phyloP scores from a whole-genome alignment of 2,888 invertebrate species.

The Dioctria linearis region DNA sequence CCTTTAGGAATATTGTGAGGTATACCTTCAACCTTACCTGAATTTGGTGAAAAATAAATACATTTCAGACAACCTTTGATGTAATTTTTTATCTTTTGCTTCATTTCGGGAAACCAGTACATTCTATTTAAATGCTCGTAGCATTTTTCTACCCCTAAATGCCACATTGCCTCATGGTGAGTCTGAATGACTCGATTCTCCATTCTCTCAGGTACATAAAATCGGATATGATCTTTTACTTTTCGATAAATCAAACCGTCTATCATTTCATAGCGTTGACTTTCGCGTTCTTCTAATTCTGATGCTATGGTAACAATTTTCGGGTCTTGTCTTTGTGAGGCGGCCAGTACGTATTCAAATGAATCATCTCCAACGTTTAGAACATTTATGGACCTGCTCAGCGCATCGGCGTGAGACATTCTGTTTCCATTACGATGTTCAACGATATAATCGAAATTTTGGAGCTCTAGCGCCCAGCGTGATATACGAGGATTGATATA shows the following conservation, averaged over 20 bases:
- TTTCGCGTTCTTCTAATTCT: constrained; percentile 1
- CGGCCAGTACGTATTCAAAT: neutral
- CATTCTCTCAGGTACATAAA: constrained; percentile 55
- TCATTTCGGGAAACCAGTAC: constrained; percentile 69
- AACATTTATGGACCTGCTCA: neutral
- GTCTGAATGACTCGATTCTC: too few species aligned
- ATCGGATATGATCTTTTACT: neutral
- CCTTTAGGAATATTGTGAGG: too few species aligned
- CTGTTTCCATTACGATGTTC: constrained; percentile 16
- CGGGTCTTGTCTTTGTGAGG: neutral
- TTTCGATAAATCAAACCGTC: neutral
- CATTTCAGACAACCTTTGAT: constrained; percentile 67
- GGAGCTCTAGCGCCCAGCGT: constrained; percentile 55
- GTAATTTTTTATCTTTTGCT: constrained; percentile 65
- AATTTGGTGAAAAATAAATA: constrained; percentile 63
- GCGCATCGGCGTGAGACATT: constrained; percentile 55
- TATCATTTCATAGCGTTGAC: neutral
- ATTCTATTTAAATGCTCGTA: constrained; percentile 51
- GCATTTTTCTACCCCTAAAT: constrained; percentile 51
- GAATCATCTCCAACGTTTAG: neutral
- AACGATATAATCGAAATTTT: constrained; percentile 50
- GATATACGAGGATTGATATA: neutral
- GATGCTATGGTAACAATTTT: neutral
- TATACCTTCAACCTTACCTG: too few species aligned
- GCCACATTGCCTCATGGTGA: too few species aligned